Evolutionary conservation across 2,113 vertebrate genomes (phyloP), one percentile per base, ranked within the genome.

Genomic region (Taurulus bubalis): DNA sequence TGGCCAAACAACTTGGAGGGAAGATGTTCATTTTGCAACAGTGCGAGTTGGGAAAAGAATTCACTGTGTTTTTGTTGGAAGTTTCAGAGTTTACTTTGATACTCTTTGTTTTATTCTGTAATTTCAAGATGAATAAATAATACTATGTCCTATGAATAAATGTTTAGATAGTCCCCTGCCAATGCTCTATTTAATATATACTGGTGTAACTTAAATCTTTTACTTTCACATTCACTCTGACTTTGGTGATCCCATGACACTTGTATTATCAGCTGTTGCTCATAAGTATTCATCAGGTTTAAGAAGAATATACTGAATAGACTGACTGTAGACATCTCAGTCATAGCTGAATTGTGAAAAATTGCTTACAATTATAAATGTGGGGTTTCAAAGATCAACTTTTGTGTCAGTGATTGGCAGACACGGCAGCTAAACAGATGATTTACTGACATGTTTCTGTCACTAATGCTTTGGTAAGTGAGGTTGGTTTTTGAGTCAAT

Each of bases 1-100:
- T 84, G 87, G 76, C 60, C 72, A 74, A 78, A 85, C 58, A 81
- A 67, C 68, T 80, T 70, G 47, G 16, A 74, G 72, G 28, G 65
- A 76, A 71, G 70, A 84, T 64, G 49, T 69, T 85, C 38, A 51
- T 64, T 59, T 68, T 67, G 71, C 14, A 75, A 63, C 22, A 60
- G 6, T 49, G 40, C 64, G 34, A 62, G 4, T 58, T 5, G 30
- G 58, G 16, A 66, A 58, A 56, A 40, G 1, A 30, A 53, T 28
- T 18, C 9, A 16, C 24, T 65, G 26, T 64, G 34, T 71, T 64
- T 74, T 72, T 73, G 38, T 66, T 66, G 6, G 75, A 70, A 40
- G 58, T 76, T 81, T 74, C 16, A 70, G n/a, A 45, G 34, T 51
- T 58, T 0, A 30, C 11, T 60, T 71, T 3, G 14, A 8, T 45